Percentiles rank a stretch among this genome's conserved stretches.
phyloP scores from a whole-genome alignment of 2,888 invertebrate genomes.

The Andrena fulva region DNA sequence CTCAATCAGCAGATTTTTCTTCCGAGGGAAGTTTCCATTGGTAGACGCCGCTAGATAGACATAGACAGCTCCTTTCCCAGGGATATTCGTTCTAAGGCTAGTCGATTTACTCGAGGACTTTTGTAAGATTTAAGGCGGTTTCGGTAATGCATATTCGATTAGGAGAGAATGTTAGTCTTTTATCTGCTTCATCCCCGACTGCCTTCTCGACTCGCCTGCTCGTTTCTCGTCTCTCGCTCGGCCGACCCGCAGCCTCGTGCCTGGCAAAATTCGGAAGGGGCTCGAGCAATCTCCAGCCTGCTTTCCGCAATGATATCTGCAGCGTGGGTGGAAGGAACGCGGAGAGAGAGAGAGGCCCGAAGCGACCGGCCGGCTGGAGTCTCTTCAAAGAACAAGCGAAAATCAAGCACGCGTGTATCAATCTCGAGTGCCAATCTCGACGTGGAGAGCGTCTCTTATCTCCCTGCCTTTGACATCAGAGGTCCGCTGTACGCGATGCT shows the following conservation, averaged over 20 bases:
- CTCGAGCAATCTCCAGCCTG: slow-evolving; percentile 48
- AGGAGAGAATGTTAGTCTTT: background rate
- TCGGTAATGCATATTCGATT: too few species aligned
- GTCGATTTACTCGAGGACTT: too few species aligned
- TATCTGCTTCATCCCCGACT: background rate
- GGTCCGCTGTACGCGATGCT: slow-evolving; percentile 43
- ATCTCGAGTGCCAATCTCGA: slow-evolving; percentile 70
- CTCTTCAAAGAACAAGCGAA: slow-evolving; percentile 69
- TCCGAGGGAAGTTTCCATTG: background rate
- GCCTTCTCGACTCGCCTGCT: background rate
- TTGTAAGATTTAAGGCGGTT: too few species aligned
- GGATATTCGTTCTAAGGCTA: too few species aligned
- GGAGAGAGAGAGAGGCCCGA: background rate
- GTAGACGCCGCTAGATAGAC: too few species aligned
- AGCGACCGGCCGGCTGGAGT: slow-evolving; percentile 33
- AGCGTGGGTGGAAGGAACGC: slow-evolving; percentile 1
- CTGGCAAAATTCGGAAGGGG: slow-evolving; percentile 43
- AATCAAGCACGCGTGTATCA: slow-evolving; percentile 73
- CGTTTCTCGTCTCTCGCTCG: background rate
- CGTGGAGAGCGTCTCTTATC: slow-evolving; percentile 61
- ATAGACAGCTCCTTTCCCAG: too few species aligned
- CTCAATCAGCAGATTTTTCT: background rate
- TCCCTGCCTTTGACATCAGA: slow-evolving; percentile 66
- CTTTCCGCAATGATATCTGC: slow-evolving; percentile 41
- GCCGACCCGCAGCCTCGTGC: slow-evolving; percentile 30